Percentiles rank a stretch among this genome's conserved stretches.
Conservation (phyloP, 2,113 vertebrate species). For the Oenanthe melanoleuca region DNA sequence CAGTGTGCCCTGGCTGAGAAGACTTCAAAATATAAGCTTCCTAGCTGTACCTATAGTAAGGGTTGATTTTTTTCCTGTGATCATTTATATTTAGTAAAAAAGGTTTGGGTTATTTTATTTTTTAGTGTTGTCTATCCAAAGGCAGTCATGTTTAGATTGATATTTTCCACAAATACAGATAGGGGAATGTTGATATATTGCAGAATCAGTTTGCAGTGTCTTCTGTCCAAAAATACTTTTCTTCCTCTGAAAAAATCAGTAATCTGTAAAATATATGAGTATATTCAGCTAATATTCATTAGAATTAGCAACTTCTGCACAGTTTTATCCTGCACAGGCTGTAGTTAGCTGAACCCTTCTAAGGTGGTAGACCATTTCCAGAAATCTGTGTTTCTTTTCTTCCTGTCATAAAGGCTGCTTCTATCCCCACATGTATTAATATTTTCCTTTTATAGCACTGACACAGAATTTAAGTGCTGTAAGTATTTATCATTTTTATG, state of each 20-base stretch:
- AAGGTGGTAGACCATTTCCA: background rate
- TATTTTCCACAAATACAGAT: background rate
- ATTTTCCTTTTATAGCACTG: background rate
- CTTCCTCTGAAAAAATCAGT: background rate
- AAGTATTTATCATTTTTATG: background rate
- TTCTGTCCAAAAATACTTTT: background rate
- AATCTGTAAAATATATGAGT: background rate
- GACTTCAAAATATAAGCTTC: background rate
- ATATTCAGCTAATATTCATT: background rate
- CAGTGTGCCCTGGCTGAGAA: background rate
- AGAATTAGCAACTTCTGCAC: background rate
- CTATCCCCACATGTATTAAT: background rate
- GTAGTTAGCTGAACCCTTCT: background rate
- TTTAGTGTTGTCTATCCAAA: background rate
- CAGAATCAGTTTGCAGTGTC: background rate
- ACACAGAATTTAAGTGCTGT: background rate
- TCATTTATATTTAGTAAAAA: background rate
- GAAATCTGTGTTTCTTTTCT: background rate
- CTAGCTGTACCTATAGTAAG: background rate
- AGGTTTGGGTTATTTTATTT: background rate
- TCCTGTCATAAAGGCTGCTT: background rate
- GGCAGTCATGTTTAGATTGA: background rate
- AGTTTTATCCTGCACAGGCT: background rate
- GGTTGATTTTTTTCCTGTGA: background rate
- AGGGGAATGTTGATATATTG: background rate